A percentile compares a stretch with the other conserved stretches of the same genome.
phyloP scores from a whole-genome alignment of 2,113 vertebrate species.

The Chascanopsetta lugubris region DNA sequence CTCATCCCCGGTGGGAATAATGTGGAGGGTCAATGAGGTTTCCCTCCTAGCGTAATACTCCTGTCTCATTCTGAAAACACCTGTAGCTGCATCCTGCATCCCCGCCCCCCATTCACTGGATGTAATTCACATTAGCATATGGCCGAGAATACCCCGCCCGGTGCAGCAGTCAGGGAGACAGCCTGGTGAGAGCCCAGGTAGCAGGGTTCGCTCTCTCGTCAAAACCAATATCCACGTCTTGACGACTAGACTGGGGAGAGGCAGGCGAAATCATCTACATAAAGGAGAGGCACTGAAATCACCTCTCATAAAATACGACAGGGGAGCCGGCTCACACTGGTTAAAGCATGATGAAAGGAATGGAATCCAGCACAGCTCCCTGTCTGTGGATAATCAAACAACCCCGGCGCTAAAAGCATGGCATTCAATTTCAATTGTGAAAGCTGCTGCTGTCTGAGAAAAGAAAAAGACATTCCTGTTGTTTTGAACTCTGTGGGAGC shows the following conservation, averaged over 20 bases:
- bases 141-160: conserved; percentile 51
- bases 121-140: conserved; percentile 67
- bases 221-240: conserved; percentile 73
- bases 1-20: conserved; percentile 39
- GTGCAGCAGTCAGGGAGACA: conserved; percentile 59
- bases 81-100: conserved; percentile 55
- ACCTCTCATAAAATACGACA: conserved; percentile 73
- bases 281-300: conserved; percentile 76
- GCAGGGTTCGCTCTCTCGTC: conserved; percentile 69
- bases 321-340: conserved; percentile 71
- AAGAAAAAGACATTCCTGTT: conserved; percentile 62
- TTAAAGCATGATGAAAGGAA: conserved; percentile 78
- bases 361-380: conserved; percentile 74
- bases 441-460: conserved; percentile 65
- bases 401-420: conserved; percentile 73
- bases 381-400: conserved; percentile 77
- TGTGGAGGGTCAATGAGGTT: conserved; percentile 57
- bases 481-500: conserved; percentile 71
- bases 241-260: conserved; percentile 66
- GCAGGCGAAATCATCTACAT: conserved; percentile 71
- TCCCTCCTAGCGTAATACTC: conserved; percentile 45
- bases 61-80: conserved; percentile 64
- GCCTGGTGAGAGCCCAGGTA: conserved; percentile 58
- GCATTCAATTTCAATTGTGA: conserved; percentile 75
- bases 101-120: conserved; percentile 48